Base-by-base conservation (phyloP, 1,140 invertebrate species). In the Drosophila chauvacae region DNA sequence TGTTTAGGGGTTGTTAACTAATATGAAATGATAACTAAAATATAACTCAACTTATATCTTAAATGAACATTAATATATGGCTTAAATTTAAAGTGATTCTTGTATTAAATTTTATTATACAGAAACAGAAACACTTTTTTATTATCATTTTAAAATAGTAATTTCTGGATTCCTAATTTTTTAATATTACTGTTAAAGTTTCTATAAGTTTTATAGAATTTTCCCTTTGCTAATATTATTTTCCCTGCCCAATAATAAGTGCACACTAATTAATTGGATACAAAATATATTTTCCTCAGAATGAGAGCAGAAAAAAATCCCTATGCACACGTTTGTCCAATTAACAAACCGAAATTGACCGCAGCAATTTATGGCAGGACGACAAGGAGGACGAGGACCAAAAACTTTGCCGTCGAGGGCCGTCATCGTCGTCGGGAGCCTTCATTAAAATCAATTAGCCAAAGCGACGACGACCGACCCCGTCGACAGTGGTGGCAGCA, bases 401-500 rank as follows among this genome's bases (percentile, higher is more conserved):
- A 80, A 77, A 88, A 70, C 61, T 80, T 79, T 80, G 48, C 41
- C 83, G 58, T 55, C 50, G 63, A 70, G 65, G 68, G 68, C 69
- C 65, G 64, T 58, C 65, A 44, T 55, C 44, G 20, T 47, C 14
- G 65, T 55, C 20, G 45, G 55, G 68, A 79, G 64, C 85, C 83
- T 90, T 90, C 85, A 90, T 88, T 88, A 84, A 90, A 88, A 90
- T 85, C 85, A 90, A 90, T 90, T 90, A 90, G 85, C 85, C 70
- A 81, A 80, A 90, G 79, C 80, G 70, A 81, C 73, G 76, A 81
- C 69, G 53, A 77, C 35, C 35, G 35, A 37, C 58, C 23, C 47
- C 47, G 26, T 42, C 11, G 44, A 63, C 37, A 23, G 14, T 48
- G 45, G 45, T 23, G 35, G 61, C 71, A 51, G 61, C 76, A 45